Percentiles rank a stretch among this genome's conserved stretches.
phyloP scores from a whole-genome alignment of 2,888 invertebrate genomes.

The Zhuqinia jingwanae region DNA sequence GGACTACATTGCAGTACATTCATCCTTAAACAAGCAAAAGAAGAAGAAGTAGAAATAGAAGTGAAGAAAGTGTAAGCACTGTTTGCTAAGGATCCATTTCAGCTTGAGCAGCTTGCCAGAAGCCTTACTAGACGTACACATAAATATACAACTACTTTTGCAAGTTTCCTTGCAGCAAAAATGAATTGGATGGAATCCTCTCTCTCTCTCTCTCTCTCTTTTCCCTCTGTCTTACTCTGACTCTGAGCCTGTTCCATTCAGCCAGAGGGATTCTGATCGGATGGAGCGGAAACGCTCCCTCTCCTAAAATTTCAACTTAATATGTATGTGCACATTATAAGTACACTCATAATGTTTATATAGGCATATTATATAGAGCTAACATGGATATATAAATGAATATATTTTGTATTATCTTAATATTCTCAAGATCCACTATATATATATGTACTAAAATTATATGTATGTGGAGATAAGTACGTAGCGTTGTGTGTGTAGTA shows the following conservation, averaged over 20 bases:
- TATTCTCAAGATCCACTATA: too few relatives aligned
- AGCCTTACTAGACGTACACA: conserved; percentile 53
- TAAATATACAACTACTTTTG: conserved; percentile 59
- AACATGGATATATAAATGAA: conserved; percentile 7
- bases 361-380: not conserved
- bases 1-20: conserved; percentile 33
- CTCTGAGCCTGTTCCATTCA: conserved; percentile 58
- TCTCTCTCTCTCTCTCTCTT: conserved; percentile 27
- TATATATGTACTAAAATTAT: not conserved
- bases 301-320: conserved; percentile 56
- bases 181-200: conserved; percentile 68
- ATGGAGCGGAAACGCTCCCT: conserved; percentile 64
- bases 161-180: conserved; percentile 66
- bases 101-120: conserved; percentile 58
- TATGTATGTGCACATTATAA: conserved; percentile 34
- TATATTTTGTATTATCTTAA: conserved; percentile 34
- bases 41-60: conserved; percentile 29
- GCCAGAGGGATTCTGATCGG: conserved; percentile 65
- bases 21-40: conserved; percentile 62
- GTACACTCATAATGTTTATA: conserved; percentile 16
- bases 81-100: conserved; percentile 68
- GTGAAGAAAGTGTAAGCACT: conserved; percentile 38
- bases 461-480: conserved; percentile 16
- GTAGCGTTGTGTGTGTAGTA: not conserved
- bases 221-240: conserved; percentile 22